A percentile compares a stretch with the other conserved stretches of the same genome.
These are phyloP conservation scores for Xenotilapia caudafasciata DNA, from an alignment of 2,113 vertebrate genomes.

Conservation along the genomic window DNA sequence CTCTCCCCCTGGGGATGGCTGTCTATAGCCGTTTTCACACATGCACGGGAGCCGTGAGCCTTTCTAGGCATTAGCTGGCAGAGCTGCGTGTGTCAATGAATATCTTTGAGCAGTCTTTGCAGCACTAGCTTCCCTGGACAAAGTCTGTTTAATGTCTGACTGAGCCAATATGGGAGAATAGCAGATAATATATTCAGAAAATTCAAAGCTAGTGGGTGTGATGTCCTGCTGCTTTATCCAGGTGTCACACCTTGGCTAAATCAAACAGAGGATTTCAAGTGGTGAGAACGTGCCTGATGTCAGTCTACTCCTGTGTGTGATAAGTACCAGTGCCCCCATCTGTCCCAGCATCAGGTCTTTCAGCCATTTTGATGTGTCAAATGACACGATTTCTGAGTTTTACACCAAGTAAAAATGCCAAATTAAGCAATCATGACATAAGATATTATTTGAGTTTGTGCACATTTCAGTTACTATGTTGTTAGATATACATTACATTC, in stretches of 20 bases:
- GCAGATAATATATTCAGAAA: not conserved
- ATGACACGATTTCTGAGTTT: not conserved
- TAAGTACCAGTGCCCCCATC: not conserved
- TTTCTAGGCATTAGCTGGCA: not conserved
- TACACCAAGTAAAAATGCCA: not conserved
- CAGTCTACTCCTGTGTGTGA: not conserved
- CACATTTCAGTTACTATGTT: not conserved
- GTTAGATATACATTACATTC: not conserved
- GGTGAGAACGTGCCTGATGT: not conserved
- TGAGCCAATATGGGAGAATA: not conserved
- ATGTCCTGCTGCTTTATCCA: not conserved
- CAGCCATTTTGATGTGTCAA: not conserved
- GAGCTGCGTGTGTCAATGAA: not conserved
- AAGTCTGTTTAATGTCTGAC: not conserved
- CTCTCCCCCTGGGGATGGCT: not conserved
- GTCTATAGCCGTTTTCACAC: not conserved
- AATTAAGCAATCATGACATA: not conserved
- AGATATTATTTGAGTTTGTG: not conserved
- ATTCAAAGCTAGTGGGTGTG: not conserved
- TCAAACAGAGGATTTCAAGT: not conserved
- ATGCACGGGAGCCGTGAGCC: accelerated
- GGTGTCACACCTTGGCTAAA: not conserved
- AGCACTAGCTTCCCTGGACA: not conserved
- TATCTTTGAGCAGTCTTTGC: not conserved
- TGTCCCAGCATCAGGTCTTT: not conserved